Conservation (phyloP, 2,888 invertebrate genomes). For the Malthinus flaveolus region DNA sequence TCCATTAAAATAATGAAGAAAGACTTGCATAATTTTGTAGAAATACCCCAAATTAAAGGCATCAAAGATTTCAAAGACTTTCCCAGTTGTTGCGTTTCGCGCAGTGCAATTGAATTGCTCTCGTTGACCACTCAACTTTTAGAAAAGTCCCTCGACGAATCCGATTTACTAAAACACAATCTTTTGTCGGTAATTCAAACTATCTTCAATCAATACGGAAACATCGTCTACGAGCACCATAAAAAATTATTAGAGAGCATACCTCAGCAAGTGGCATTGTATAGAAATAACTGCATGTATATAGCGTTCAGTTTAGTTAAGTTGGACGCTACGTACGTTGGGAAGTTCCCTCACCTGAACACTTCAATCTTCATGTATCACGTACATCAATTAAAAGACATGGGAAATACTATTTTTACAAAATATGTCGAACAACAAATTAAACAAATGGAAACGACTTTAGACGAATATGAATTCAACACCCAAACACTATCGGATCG, state of each 20-base stretch:
- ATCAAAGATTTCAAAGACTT: constrained; percentile 40
- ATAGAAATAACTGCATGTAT: constrained; percentile 92
- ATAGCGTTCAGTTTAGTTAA: constrained; percentile 74
- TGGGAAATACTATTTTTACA: constrained; percentile 72
- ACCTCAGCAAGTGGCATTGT: constrained; percentile 85
- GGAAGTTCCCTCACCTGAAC: constrained; percentile 59
- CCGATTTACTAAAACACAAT: constrained; percentile 64
- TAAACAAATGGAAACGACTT: constrained; percentile 73
- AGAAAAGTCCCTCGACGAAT: constrained; percentile 65
- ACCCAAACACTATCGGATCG: constrained; percentile 56
- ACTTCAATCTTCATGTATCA: constrained; percentile 70
- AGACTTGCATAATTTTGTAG: constrained; percentile 75
- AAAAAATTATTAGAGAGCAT: constrained; percentile 76
- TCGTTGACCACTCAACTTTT: constrained; percentile 67
- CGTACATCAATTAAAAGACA: constrained; percentile 65
- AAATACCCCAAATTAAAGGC: constrained; percentile 56
- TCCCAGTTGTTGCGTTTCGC: constrained; percentile 63
- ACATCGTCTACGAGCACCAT: constrained; percentile 79
- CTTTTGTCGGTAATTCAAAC: constrained; percentile 71
- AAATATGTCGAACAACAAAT: constrained; percentile 76
- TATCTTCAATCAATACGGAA: constrained; percentile 77
- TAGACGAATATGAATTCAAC: constrained; percentile 71
- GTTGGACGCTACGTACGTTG: constrained; percentile 69
- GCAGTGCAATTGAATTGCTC: constrained; percentile 66
- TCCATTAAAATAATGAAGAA: constrained; percentile 77